Evolutionary conservation across 2,888 invertebrate species (phyloP).

Genomic region (Eupithecia subfuscata): DNA sequence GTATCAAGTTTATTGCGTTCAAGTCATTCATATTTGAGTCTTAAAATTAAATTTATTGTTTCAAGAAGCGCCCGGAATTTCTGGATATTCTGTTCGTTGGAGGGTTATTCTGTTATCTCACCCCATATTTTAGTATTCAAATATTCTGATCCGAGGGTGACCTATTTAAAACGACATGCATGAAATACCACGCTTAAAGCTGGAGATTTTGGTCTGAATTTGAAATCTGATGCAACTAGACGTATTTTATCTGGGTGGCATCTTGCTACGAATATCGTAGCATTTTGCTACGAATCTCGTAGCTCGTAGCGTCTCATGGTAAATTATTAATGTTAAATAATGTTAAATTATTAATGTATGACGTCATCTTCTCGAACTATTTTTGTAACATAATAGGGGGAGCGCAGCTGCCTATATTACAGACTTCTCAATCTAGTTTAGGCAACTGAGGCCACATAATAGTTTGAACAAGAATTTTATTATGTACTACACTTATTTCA

Average conservation of each 20-base stretch:
- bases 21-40: not conserved
- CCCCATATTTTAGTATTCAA: not conserved
- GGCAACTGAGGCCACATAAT: too few species aligned
- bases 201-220: not conserved
- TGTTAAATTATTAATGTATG: too few species aligned
- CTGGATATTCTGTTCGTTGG: not conserved
- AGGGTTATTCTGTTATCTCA: not conserved
- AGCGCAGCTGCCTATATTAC: too few species aligned
- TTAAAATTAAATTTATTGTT: not conserved
- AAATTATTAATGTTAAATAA: too few species aligned
- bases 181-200: not conserved
- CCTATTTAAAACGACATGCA: not conserved
- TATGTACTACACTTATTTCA: too few species aligned
- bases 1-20: not conserved
- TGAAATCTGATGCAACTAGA: not conserved
- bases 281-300: not conserved
- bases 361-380: too few species aligned
- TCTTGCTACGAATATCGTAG: too few species aligned
- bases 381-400: too few species aligned
- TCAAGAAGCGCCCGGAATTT: not conserved
- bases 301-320: not conserved
- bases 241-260: not conserved
- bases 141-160: not conserved
- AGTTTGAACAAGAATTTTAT: too few species aligned
- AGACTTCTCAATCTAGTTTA: too few species aligned